A percentile compares a stretch with the other conserved stretches of the same genome.
Evolutionary conservation across 2,113 vertebrate species (phyloP).

Genomic region (Hassar affinis): DNA sequence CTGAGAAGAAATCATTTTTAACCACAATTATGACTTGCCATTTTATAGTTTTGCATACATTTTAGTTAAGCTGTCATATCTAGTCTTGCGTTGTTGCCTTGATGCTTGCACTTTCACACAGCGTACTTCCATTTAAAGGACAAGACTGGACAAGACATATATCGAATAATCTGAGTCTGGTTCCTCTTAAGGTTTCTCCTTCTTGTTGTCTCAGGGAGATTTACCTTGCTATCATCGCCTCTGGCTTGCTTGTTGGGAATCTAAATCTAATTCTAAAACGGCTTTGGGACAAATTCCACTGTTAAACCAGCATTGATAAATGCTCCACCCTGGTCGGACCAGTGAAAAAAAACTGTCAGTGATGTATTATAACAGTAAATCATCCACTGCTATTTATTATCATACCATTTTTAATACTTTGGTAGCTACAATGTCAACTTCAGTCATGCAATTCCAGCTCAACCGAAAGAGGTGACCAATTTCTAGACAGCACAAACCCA

Average conservation of each 20-base stretch:
- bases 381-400: neutral
- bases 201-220: too few species aligned
- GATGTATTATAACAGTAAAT: too few species aligned
- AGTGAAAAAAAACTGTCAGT: neutral
- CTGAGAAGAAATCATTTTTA: neutral
- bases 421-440: neutral
- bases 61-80: neutral
- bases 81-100: too few species aligned
- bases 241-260: too few species aligned
- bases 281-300: too few species aligned
- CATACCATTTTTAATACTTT: neutral
- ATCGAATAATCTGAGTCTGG: neutral
- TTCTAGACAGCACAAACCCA: neutral
- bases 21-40: neutral
- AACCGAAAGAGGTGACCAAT: neutral
- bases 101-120: neutral
- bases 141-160: neutral
- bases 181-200: too few species aligned
- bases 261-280: neutral
- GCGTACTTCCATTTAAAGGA: neutral
- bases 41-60: neutral
- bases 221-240: too few species aligned
- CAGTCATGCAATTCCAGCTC: neutral
- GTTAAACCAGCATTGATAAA: neutral
- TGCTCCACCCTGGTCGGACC: neutral